A percentile compares a stretch with the other conserved stretches of the same genome.
phyloP scores from a whole-genome alignment of 2,888 invertebrate species.

The Augiades crinisus region DNA sequence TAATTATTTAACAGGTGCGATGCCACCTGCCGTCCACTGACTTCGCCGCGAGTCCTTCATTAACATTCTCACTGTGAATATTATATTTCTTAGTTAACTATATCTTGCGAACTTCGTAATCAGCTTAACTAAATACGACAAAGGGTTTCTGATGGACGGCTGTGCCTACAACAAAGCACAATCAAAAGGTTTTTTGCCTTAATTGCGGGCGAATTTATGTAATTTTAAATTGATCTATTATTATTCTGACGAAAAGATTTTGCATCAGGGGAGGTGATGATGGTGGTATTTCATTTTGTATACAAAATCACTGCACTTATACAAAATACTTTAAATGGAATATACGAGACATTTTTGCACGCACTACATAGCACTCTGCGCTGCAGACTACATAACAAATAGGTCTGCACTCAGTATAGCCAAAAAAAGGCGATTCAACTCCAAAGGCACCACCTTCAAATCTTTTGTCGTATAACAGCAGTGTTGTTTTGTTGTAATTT shows the following conservation, averaged over 20 bases:
- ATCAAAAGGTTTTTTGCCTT: neutral
- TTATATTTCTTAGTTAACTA: constrained; percentile 29
- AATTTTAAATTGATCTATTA: constrained; percentile 6
- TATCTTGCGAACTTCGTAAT: constrained; percentile 17
- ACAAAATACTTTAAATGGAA: no score
- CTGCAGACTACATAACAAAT: no score
- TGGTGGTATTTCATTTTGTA: no score
- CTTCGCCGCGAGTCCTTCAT: constrained; percentile 30
- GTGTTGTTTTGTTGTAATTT: no score
- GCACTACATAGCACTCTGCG: no score
- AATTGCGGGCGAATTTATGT: constrained; percentile 1
- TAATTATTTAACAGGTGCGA: constrained; percentile 62
- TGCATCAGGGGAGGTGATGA: no score
- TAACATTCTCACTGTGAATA: constrained; percentile 36
- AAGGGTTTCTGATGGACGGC: constrained; percentile 11
- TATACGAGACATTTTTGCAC: no score
- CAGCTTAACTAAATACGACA: constrained; percentile 23
- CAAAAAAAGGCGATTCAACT: no score
- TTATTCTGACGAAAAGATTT: neutral
- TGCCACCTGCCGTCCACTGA: constrained; percentile 54
- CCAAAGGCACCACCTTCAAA: no score
- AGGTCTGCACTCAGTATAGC: no score
- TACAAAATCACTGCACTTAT: no score
- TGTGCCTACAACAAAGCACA: neutral
- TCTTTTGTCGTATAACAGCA: no score